Base-by-base conservation (phyloP, 2,888 invertebrate genomes). In the Nasonia oneida region DNA sequence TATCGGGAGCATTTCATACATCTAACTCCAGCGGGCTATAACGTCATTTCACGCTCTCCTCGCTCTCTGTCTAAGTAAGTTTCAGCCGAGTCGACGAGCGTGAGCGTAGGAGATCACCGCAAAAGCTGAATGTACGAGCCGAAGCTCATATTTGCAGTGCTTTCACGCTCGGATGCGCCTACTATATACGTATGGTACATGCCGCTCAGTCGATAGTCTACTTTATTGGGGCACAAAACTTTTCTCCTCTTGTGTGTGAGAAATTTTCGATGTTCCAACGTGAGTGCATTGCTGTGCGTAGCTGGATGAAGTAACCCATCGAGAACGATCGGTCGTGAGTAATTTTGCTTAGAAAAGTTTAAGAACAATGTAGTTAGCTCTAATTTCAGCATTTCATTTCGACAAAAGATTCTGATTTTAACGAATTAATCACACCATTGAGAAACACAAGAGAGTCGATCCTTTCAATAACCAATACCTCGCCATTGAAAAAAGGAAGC, bases 1-100 rank as follows among this genome's bases (percentile, higher is more conserved):
- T 89, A 89, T 88, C 87, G 87, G 81, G 87, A 87, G 78, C 87
- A 88, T 79, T 85, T 81, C 86, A 39, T 53, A 53, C 47, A 50
- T 29, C 5, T 15, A 74, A 39, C 23, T n/a, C 18, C 42, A 39
- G 64, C 64, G 29, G 64, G 64, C 29, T 67, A 33, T 64, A 81
- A 47, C 70, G 53, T 82, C 78, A 29, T 64, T 83, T 77, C 57
- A 47, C 79, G n/a, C 50, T 70, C 47, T 29, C 29, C 29, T 29
- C 29, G 29, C 33, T 67, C 64, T 67, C 64, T 67, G 37, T 50
- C 50, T 67, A 75, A 74, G 75, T 75, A 67, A 75, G 75, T 75
- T 75, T 82, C 37, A 67, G 18, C 37, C 23, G 37, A 39, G 47
- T 29, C 29, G 47, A 47, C 42, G 67, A 78, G 18, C 5, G 14